phyloP scores from a whole-genome alignment of 2,797 vertebrate genomes.

The Ataeniobius toweri region DNA sequence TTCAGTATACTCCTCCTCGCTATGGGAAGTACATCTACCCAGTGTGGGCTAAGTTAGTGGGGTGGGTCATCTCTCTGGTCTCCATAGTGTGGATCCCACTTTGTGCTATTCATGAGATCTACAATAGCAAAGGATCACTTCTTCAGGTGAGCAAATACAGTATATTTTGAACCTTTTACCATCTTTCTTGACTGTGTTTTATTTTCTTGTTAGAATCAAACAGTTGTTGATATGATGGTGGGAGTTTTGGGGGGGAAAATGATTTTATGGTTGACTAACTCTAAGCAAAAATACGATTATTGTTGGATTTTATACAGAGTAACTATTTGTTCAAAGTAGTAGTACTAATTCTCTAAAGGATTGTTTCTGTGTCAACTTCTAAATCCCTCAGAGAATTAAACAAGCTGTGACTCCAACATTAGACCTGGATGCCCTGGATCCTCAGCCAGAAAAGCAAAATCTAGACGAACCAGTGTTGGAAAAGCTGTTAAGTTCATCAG shows the following conservation, averaged over 20 bases:
- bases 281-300: background rate
- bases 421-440: conserved; percentile 47
- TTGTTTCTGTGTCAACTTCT: conserved; percentile 13
- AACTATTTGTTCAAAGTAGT: background rate
- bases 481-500: conserved; percentile 23
- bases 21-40: conserved; percentile 79
- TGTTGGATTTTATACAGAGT: too few species aligned
- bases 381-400: conserved; percentile 62
- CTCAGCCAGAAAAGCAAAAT: conserved; percentile 40
- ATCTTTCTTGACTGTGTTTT: background rate
- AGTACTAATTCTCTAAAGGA: background rate
- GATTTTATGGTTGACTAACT: background rate
- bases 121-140: conserved; percentile 70
- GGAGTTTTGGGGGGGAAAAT: background rate
- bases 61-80: conserved; percentile 76
- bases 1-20: conserved; percentile 74
- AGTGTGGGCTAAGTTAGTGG: conserved; percentile 75
- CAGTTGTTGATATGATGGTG: background rate
- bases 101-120: conserved; percentile 78
- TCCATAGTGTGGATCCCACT: conserved; percentile 82
- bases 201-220: background rate
- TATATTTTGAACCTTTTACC: background rate
- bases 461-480: conserved; percentile 19
- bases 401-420: conserved; percentile 53
- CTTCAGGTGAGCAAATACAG: conserved; percentile 62